These are phyloP conservation scores for Acrocyrtus sp. DNA, from an alignment of 2,888 invertebrate species.

Conservation along the genomic window DNA sequence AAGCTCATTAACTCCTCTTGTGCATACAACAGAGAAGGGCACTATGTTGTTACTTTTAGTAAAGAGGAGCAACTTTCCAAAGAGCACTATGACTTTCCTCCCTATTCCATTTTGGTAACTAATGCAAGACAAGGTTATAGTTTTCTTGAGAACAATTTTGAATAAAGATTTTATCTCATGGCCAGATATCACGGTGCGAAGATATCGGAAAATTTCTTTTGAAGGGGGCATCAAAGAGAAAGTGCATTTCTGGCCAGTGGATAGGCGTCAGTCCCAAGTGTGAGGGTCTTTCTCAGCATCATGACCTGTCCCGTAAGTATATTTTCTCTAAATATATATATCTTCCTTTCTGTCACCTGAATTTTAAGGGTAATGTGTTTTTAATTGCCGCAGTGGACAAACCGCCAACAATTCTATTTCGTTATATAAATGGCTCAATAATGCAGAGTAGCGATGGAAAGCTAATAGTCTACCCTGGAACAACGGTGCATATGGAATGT, in stretches of 20 bases:
- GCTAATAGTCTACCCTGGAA: constrained; percentile 79
- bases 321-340: neutral
- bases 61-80: constrained; percentile 82
- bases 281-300: constrained; percentile 84
- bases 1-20: constrained; percentile 70
- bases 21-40: constrained; percentile 78
- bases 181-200: constrained; percentile 75
- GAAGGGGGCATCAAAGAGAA: constrained; percentile 78
- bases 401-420: constrained; percentile 56
- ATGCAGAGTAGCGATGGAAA: constrained; percentile 88
- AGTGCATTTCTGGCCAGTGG: constrained; percentile 84
- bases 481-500: constrained; percentile 76
- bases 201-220: constrained; percentile 89
- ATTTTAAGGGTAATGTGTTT: neutral
- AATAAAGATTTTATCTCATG: neutral
- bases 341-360: neutral
- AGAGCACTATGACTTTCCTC: constrained; percentile 80
- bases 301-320: constrained; percentile 80
- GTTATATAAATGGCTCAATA: constrained; percentile 76
- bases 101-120: constrained; percentile 76
- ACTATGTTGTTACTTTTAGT: constrained; percentile 78
- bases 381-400: constrained; percentile 51
- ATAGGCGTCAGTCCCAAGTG: constrained; percentile 82
- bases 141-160: neutral
- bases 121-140: neutral